Evolutionary conservation across 2,888 invertebrate genomes (phyloP).

Genomic region (Megamerina dolium): DNA sequence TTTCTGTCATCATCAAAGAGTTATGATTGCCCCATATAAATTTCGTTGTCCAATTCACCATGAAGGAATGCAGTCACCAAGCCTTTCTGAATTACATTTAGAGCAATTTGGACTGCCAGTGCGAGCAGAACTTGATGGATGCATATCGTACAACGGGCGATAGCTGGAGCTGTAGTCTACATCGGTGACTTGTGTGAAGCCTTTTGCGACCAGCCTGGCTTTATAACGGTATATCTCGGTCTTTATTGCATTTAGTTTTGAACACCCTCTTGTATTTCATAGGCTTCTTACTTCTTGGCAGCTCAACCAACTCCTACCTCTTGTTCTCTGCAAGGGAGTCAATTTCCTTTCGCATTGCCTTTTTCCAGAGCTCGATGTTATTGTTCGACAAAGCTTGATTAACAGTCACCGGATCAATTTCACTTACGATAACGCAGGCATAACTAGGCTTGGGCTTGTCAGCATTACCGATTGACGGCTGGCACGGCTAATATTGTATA

Average conservation of each 20-base stretch:
- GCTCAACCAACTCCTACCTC: constrained; percentile 1
- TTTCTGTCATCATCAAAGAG: constrained; percentile 14
- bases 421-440: constrained; percentile 6
- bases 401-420: constrained; percentile 5
- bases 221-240: constrained; percentile 2
- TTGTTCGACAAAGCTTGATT: constrained; percentile 12
- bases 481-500: too few species aligned
- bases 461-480: constrained; percentile 9
- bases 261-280: constrained; percentile 5
- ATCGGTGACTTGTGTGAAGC: constrained; percentile 2
- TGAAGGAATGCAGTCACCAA: constrained; percentile 14
- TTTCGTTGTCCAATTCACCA: constrained; percentile 9
- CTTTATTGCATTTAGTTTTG: constrained; percentile 2
- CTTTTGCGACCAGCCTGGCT: constrained; percentile 6
- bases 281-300: constrained; percentile 2
- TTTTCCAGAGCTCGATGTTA: constrained; percentile 4
- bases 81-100: constrained; percentile 19
- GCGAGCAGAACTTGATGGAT: constrained; percentile 9
- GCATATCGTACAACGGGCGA: constrained; percentile 6
- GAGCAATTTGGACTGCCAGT: constrained; percentile 10
- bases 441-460: constrained; percentile 13
- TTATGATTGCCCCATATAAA: constrained; percentile 15
- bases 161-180: constrained; percentile 7
- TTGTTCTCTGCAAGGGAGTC: constrained; percentile 2
- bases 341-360: constrained; percentile 6